Evolutionary conservation across 2,797 vertebrate genomes (phyloP), one percentile per base, ranked within the genome.

Genomic region (Myiotriccus ornatus): DNA sequence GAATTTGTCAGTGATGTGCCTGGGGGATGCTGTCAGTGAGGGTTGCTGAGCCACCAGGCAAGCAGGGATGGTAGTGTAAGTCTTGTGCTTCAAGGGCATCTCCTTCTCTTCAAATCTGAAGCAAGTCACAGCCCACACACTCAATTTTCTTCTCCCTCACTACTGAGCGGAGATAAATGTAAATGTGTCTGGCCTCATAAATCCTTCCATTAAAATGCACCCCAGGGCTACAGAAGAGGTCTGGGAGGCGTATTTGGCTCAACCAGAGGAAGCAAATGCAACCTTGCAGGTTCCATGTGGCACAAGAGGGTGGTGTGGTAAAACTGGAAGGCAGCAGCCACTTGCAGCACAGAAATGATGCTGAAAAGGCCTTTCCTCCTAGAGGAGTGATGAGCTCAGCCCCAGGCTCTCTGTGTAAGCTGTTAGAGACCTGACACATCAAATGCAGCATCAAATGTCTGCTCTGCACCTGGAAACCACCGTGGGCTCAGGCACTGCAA

Each of bases 191-290:
- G 49, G 32, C 65, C 52, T 91, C 67, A 68, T 70, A 87, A 86
- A 93, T 94, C 47, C 44, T 95, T 84, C 87, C 44, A 90, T 93
- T 96, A 95, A 89, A 95, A 88, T 47, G 32, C 56, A 41, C 87
- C 89, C 83, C 32, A 64, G 87, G 90, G 84, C 83, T 92, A 71
- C 1, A 41, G 76, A 67, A 70, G 43, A 84, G 60, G 46, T 67
- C 89, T 82, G 56, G 70, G 62, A 89, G 74, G 81, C 35, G 50
- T 32, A 21, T 89, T 84, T 73, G 62, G 59, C 69, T 91, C 91
- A 37, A 82, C 76, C 63, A 73, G 81, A 69, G 52, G 69, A 34
- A 81, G 34, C 60, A 91, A 85, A 43, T 7, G 5, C 21, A 28
- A 24, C 27, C 37, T 84, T 84, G 24, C 7, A 56, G 86, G 47